Conservation (phyloP, 2,113 vertebrate genomes). For the Blennius ocellaris region DNA sequence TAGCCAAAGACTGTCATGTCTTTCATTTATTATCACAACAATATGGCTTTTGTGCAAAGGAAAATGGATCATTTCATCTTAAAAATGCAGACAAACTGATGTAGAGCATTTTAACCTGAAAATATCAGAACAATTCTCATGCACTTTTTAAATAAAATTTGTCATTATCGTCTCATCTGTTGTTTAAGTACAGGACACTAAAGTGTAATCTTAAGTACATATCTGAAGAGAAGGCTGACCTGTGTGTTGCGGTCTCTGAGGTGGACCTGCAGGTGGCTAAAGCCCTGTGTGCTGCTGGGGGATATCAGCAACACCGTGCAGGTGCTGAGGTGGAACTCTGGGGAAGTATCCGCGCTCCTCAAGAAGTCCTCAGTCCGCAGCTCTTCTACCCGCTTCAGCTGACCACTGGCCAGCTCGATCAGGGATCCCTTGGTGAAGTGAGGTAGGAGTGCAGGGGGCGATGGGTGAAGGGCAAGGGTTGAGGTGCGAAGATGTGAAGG, state of each 20-base stretch:
- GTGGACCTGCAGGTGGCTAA: constrained; percentile 84
- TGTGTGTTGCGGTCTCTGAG: constrained; percentile 86
- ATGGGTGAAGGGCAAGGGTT: constrained; percentile 55
- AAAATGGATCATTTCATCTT: not conserved
- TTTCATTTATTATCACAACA: constrained; percentile 14
- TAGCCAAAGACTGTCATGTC: not conserved
- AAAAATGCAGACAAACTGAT: not conserved
- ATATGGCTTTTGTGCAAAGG: not conserved
- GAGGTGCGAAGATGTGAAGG: constrained; percentile 62
- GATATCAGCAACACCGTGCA: constrained; percentile 83
- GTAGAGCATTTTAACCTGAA: not conserved
- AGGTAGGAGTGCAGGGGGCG: constrained; percentile 83
- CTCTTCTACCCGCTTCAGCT: constrained; percentile 84
- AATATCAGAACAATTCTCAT: not conserved
- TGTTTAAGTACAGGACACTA: not conserved
- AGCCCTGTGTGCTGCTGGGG: constrained; percentile 76
- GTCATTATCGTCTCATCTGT: not conserved
- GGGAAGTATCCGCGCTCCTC: constrained; percentile 80
- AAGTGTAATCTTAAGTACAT: not conserved
- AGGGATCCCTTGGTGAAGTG: constrained; percentile 87
- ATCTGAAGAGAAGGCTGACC: constrained; percentile 67
- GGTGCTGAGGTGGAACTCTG: constrained; percentile 85
- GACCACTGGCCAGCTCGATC: constrained; percentile 83
- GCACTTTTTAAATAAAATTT: not conserved
- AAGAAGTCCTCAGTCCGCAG: constrained; percentile 85